Percentiles rank a stretch among this genome's conserved stretches.
Conservation (phyloP, 2,888 invertebrate genomes). For the Cordylochernes scorpioides region DNA sequence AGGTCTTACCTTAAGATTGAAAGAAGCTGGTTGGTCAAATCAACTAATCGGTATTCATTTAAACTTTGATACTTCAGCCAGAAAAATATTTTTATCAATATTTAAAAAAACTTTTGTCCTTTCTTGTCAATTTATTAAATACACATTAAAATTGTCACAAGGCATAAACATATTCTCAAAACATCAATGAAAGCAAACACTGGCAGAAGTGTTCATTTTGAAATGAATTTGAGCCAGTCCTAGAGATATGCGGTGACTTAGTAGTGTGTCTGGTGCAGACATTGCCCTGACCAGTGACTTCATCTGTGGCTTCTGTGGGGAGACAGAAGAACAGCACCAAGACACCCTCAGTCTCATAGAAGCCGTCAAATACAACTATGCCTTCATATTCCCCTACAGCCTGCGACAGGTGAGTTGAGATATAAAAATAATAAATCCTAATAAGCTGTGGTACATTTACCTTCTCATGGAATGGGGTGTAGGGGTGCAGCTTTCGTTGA, state of each 20-base stretch:
- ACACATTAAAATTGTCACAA: background rate
- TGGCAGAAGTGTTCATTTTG: background rate
- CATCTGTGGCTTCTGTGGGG: slow-evolving; percentile 88
- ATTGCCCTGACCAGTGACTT: slow-evolving; percentile 74
- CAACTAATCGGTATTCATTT: too few species aligned
- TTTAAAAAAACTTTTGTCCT: too few species aligned
- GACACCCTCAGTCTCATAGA: slow-evolving; percentile 56
- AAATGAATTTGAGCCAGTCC: too few species aligned
- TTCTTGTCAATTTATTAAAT: background rate
- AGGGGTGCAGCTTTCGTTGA: too few species aligned
- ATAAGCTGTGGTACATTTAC: too few species aligned
- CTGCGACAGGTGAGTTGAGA: slow-evolving; percentile 50
- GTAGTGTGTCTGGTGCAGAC: slow-evolving; percentile 17
- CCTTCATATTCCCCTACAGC: slow-evolving; percentile 72
- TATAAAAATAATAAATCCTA: too few species aligned
- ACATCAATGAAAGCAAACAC: background rate
- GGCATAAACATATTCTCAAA: background rate
- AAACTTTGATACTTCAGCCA: too few species aligned
- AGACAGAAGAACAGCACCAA: slow-evolving; percentile 64
- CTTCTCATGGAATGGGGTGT: too few species aligned
- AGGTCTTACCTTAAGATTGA: too few species aligned
- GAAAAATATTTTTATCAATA: too few species aligned
- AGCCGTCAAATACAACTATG: slow-evolving; percentile 46
- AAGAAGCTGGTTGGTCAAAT: too few species aligned
- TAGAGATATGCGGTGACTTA: slow-evolving; percentile 4